Conservation (phyloP, 2,797 vertebrate species). For the Spinus pinus region DNA sequence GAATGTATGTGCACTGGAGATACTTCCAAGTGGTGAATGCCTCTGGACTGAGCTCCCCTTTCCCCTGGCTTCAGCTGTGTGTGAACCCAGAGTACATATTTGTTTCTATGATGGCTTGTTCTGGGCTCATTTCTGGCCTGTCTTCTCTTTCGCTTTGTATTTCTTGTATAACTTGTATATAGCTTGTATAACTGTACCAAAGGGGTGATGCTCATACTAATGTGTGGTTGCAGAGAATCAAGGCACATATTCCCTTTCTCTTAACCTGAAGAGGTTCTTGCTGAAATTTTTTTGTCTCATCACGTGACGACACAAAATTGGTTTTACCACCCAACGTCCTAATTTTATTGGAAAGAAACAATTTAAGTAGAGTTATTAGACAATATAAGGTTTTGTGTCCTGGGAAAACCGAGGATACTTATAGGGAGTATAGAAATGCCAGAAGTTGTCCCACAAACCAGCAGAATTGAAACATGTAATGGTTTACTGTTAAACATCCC, state of each 20-base stretch:
- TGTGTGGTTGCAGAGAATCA: neutral
- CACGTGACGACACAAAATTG: neutral
- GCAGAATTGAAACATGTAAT: neutral
- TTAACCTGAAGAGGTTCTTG: neutral
- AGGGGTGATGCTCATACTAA: neutral
- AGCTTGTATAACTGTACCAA: neutral
- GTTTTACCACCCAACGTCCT: neutral
- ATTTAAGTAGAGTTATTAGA: neutral
- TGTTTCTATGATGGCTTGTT: neutral
- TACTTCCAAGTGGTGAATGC: neutral
- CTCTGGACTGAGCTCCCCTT: neutral
- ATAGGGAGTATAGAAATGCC: neutral
- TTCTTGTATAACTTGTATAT: neutral
- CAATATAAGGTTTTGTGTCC: neutral
- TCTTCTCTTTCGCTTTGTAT: neutral
- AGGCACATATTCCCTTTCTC: rapidly evolving
- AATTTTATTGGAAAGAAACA: neutral
- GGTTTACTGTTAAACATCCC: neutral
- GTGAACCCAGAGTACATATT: neutral
- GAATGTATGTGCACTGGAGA: too few relatives aligned
- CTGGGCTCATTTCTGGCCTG: neutral
- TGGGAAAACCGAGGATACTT: neutral
- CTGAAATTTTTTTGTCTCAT: neutral
- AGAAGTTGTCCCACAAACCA: neutral
- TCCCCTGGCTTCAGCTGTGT: neutral